Conservation (phyloP, 2,113 vertebrate species). For the Microcebus lehilahytsara region DNA sequence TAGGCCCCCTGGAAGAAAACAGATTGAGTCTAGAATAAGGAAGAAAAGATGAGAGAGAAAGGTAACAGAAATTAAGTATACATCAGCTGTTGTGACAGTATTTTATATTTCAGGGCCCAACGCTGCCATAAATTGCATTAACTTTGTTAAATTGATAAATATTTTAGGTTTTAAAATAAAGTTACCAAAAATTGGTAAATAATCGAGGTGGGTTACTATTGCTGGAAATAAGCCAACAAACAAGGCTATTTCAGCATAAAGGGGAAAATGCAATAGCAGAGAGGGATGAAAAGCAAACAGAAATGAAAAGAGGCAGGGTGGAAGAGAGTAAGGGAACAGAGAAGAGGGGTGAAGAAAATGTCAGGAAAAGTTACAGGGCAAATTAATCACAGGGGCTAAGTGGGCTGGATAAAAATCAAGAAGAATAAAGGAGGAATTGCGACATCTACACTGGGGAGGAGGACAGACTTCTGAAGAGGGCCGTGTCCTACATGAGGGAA, state of each 20-base stretch:
- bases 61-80: background rate
- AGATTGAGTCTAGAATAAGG: background rate
- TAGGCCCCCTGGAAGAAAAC: background rate
- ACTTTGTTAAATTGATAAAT: background rate
- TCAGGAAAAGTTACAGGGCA: background rate
- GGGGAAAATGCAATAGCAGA: background rate
- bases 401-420: background rate
- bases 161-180: background rate
- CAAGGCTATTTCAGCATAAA: background rate
- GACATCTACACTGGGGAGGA: background rate
- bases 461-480: background rate
- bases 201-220: background rate
- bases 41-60: background rate
- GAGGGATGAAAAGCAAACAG: background rate
- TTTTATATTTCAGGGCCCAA: background rate
- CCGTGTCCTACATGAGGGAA: rapidly evolving
- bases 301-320: background rate
- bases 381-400: background rate
- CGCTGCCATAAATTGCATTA: background rate
- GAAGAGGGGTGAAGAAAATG: background rate
- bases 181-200: background rate
- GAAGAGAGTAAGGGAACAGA: background rate
- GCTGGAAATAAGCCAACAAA: background rate
- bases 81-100: background rate
- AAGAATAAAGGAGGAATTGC: background rate